A percentile compares a stretch with the other conserved stretches of the same genome.
These are phyloP conservation scores for Buathra laborator DNA, from an alignment of 2,888 invertebrate species.

Conservation along the genomic window DNA sequence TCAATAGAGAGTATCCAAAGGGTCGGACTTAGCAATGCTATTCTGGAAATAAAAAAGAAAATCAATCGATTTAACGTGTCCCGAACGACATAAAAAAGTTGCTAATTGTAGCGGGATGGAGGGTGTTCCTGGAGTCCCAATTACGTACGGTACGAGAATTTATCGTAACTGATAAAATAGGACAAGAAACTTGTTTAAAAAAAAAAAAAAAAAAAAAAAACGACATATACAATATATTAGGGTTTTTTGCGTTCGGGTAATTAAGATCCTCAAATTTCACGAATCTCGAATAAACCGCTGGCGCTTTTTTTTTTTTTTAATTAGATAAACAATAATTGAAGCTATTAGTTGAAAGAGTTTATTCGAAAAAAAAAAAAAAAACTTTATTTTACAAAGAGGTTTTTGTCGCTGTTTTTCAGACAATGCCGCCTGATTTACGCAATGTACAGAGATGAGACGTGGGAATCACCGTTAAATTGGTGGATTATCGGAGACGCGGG, in stretches of 20 bases:
- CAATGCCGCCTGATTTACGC: conserved; percentile 72
- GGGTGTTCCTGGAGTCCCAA: conserved; percentile 38
- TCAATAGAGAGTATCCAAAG: conserved; percentile 41
- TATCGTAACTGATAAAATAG: conserved; percentile 15
- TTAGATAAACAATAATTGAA: conserved; percentile 13
- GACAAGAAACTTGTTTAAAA: background rate
- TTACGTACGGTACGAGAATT: conserved; percentile 35
- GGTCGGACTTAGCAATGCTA: conserved; percentile 44
- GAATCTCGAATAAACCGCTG: conserved; percentile 63
- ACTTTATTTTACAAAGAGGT: conserved; percentile 61
- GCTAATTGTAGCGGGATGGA: conserved; percentile 27
- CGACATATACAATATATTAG: background rate
- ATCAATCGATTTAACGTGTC: conserved; percentile 20
- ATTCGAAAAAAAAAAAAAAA: conserved; percentile 20
- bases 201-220: background rate
- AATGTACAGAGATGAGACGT: conserved; percentile 71
- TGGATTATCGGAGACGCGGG: conserved; percentile 63
- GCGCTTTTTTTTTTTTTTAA: conserved; percentile 56
- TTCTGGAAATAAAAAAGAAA: conserved; percentile 2
- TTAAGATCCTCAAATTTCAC: conserved; percentile 68
- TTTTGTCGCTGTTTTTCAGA: conserved; percentile 73
- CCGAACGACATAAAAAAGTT: conserved; percentile 13
- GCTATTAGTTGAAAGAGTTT: background rate
- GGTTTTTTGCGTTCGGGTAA: conserved; percentile 50
- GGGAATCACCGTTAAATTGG: conserved; percentile 60